Base-by-base conservation (phyloP, 2,888 invertebrate species). In the Hydrotaea diabolus region DNA sequence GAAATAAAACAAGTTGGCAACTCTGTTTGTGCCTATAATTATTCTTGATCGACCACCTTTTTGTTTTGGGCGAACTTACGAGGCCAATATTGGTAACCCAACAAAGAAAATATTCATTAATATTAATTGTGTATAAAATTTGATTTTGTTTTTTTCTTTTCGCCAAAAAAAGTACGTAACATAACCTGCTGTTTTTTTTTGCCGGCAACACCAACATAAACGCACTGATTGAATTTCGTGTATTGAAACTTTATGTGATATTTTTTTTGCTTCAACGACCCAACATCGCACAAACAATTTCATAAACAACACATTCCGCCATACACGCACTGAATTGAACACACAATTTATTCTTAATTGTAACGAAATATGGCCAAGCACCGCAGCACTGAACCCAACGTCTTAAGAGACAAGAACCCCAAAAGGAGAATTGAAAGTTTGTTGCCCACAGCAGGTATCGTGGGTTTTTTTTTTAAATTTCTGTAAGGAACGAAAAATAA, bases 401-500 rank as follows among this genome's bases (percentile, higher is more conserved):
- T 4, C 13, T 53, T 19, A 59, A 59, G 55, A 19, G 15, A 53
- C 53, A n/a, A 62, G 1, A 39, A 39, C 39, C 39, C 39, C 39
- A 62, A 17, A 49, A 15, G 7, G 57, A 46, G 43, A 62, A 46
- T 59, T 43, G 23, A 71, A 8, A n/a, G 0, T 31, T 49, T 64
- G 2, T 15, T 55, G 31, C 31, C 31, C 77, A 72, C 77, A 78
- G 77, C 77, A 72, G 77, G 77, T 62, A 55, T 76, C 36, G 66
- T 46, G n/a, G 46, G 26, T 46, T 46, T 62, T 21, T 53, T 55
- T 57, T 69, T 69, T 21, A 9, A 23, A 26, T 55, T 36, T 49
- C 46, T 49, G 49, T 39, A 13, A n/a, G n/a, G 43, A 43, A 43
- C 13, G 43, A 9, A 49, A 49, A 49, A 8, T 7, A n/a, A 49